Base-by-base conservation (phyloP, 2,113 vertebrate species). In the Muscicapa adusta region DNA sequence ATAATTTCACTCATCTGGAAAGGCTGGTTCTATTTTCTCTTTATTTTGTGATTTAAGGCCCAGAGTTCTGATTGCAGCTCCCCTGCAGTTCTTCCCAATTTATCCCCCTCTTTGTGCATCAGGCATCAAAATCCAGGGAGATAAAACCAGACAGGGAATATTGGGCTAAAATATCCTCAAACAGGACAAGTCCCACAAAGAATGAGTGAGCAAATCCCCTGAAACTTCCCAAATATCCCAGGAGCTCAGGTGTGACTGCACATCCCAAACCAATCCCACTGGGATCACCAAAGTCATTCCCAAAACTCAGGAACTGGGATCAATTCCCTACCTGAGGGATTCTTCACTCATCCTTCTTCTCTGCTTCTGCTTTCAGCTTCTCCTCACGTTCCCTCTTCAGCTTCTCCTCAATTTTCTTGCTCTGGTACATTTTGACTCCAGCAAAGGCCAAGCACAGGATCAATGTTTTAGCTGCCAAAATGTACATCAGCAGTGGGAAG, bases 371-470 rank as follows among this genome's bases (percentile, higher is more conserved):
- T 90, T 80, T 97, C 83, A 88, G 95, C 19, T 77, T 98, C 53
- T 90, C 96, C 10, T 97, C 98, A 75, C 94, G 88, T 85, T 98
- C 83, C 53, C 74, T 98, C 95, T 97, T 98, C 68, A 98, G 66
- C 11, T 97, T 98, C 24, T 96, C 96, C 50, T 99, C 98, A 14
- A 96, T 67, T 82, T 97, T 98, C 91, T 96, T 99, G 68, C 96
- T 97, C 91, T 99, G 99, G 97, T 99, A 99, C 15, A 99, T 97
- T 98, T 99, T 99, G 19, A 96, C 98, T 33, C 97, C 99, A 18
- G 99, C 99, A 58, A 99, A 99, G 0, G 95, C 98, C 97, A 99
- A 96, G 97, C 99, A 99, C 86, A 99, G 98, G 72, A 99, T 96
- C 79, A 99, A 12, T 0, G 99, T 99, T 95, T 99, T 99, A 22